Evolutionary conservation across 2,113 vertebrate species (phyloP).

Genomic region (Eolophus roseicapilla): DNA sequence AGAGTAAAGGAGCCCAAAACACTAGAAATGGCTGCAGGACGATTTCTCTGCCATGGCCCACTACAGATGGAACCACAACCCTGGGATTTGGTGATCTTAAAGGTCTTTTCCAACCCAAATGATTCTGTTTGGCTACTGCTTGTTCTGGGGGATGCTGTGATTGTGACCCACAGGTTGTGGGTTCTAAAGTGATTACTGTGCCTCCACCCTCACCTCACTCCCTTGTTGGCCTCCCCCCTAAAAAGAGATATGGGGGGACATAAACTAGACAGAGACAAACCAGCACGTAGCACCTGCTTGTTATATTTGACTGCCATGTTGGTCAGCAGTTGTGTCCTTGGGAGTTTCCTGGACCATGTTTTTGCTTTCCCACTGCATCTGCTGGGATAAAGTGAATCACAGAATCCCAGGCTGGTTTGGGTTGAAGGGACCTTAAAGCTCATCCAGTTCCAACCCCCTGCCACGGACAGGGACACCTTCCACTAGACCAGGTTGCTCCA

Average conservation of each 20-base stretch:
- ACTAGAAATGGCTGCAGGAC: neutral
- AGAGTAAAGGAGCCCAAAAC: neutral
- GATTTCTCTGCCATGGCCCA: neutral
- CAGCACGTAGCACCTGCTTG: neutral
- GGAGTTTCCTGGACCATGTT: rapidly evolving
- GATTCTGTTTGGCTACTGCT: neutral
- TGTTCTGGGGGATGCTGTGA: neutral
- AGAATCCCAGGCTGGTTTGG: neutral
- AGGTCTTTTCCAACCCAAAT: neutral
- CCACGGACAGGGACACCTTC: neutral
- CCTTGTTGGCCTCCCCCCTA: neutral
- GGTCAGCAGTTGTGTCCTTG: no score
- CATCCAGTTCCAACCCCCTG: neutral
- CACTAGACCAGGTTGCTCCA: neutral
- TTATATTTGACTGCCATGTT: neutral
- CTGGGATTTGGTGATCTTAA: neutral
- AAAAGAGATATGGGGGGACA: neutral
- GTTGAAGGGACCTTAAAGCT: neutral
- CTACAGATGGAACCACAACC: neutral
- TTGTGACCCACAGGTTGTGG: neutral
- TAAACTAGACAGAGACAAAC: neutral
- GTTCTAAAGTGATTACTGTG: neutral
- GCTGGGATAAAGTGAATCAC: neutral
- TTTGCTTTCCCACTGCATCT: neutral
- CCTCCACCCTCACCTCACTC: neutral